Conservation (phyloP, 2,797 vertebrate species). For the Pseudomugil tenellus region DNA sequence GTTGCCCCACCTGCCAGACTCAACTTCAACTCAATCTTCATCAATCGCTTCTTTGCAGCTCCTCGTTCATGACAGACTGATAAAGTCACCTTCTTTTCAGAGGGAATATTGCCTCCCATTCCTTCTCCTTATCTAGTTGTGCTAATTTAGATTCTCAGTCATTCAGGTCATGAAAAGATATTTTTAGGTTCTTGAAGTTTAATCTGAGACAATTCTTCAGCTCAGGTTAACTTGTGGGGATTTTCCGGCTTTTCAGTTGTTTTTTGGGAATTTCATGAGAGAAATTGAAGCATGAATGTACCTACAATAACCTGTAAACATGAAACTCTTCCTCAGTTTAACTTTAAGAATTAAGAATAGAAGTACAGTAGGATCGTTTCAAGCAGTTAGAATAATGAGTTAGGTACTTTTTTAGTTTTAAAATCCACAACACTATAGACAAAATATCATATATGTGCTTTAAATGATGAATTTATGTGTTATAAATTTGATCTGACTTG, state of each 20-base stretch:
- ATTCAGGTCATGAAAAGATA: neutral
- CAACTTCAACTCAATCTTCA: conserved; percentile 82
- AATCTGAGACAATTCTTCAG: neutral
- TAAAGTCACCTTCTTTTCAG: neutral
- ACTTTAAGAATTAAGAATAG: neutral
- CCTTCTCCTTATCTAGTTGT: neutral
- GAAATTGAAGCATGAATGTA: neutral
- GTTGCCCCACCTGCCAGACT: conserved; percentile 69
- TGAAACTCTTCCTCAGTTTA: neutral
- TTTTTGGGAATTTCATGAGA: neutral
- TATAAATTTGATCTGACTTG: neutral
- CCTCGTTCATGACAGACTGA: conserved; percentile 38
- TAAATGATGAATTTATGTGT: neutral
- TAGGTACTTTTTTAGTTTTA: neutral
- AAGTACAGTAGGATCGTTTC: neutral
- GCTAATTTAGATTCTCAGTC: neutral
- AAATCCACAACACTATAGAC: neutral
- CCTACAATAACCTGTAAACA: neutral
- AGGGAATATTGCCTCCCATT: neutral
- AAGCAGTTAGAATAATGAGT: neutral
- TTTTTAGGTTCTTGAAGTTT: neutral
- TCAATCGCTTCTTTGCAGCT: conserved; percentile 78
- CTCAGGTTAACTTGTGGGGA: neutral
- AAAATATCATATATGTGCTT: neutral
- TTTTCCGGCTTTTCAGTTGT: neutral